phyloP scores from a whole-genome alignment of 2,888 invertebrate genomes.

The Drosophila prostipennis region DNA sequence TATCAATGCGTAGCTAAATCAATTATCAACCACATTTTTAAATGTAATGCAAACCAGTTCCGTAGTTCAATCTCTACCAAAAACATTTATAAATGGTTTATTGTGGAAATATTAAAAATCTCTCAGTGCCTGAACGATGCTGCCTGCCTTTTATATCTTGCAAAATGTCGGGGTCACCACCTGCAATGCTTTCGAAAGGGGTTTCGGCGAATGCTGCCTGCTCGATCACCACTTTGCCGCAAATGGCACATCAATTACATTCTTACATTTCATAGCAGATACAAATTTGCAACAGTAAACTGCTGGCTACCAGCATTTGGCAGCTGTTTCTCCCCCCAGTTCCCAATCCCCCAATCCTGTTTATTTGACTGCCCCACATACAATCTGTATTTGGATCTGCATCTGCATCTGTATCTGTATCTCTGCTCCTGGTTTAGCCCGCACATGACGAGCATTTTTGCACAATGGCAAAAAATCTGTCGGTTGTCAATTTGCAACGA shows the following conservation, averaged over 20 bases:
- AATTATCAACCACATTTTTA: no score
- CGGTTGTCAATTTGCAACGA: slow-evolving; percentile 60
- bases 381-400: slow-evolving; percentile 14
- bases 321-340: not conserved
- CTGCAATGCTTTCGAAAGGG: slow-evolving; percentile 17
- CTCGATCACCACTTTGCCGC: slow-evolving; percentile 49
- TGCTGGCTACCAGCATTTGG: slow-evolving; percentile 43
- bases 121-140: not conserved
- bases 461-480: slow-evolving; percentile 72
- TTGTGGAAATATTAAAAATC: not conserved
- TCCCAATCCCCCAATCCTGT: slow-evolving; percentile 11
- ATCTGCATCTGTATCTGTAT: slow-evolving; percentile 25
- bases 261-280: slow-evolving; percentile 47
- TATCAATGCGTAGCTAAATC: no score
- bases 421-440: slow-evolving; percentile 50
- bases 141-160: slow-evolving; percentile 9
- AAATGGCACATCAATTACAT: slow-evolving; percentile 77
- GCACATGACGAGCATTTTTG: slow-evolving; percentile 69
- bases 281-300: slow-evolving; percentile 54
- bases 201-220: slow-evolving; percentile 5
- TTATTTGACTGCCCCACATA: slow-evolving; percentile 22
- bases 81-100: no score
- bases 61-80: no score
- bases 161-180: slow-evolving; percentile 24
- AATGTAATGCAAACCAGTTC: no score